Conservation (phyloP, 2,113 vertebrate species). For the Hydropotes inermis region DNA sequence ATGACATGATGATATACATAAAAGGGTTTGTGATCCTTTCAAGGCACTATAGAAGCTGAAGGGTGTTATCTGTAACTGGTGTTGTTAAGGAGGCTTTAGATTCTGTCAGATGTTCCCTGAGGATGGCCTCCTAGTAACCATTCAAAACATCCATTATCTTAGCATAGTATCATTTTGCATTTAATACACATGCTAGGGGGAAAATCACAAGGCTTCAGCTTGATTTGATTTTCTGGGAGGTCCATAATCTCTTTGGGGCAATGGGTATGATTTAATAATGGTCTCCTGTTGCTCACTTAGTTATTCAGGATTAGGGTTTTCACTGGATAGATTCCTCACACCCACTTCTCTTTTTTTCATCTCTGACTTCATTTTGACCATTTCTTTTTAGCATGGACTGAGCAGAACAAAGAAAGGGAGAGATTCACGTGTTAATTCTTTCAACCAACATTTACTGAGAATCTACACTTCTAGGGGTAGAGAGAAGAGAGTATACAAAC, state of each 20-base stretch:
- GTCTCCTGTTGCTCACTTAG: neutral
- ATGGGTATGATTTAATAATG: neutral
- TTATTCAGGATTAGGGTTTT: slow-evolving; percentile 27
- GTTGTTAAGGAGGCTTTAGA: slow-evolving; percentile 16
- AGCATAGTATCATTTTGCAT: neutral
- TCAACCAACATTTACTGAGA: neutral
- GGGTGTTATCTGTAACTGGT: slow-evolving; percentile 11
- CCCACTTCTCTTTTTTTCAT: neutral
- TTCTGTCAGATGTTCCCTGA: slow-evolving; percentile 25
- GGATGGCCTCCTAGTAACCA: neutral
- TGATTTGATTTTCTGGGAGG: slow-evolving; percentile 6
- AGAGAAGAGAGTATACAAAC: neutral
- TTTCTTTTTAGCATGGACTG: neutral
- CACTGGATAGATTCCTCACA: neutral
- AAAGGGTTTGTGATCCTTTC: slow-evolving; percentile 24
- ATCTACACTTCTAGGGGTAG: neutral
- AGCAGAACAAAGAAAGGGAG: neutral
- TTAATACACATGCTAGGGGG: neutral
- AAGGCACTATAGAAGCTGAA: neutral
- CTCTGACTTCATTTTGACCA: slow-evolving; percentile 34
- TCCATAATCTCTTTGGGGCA: neutral
- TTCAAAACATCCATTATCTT: slow-evolving; percentile 10
- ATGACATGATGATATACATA: neutral
- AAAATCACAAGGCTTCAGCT: neutral
- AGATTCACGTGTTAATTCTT: neutral